Evolutionary conservation across 2,888 invertebrate species (phyloP).

Genomic region (Philopedon plagiatum): DNA sequence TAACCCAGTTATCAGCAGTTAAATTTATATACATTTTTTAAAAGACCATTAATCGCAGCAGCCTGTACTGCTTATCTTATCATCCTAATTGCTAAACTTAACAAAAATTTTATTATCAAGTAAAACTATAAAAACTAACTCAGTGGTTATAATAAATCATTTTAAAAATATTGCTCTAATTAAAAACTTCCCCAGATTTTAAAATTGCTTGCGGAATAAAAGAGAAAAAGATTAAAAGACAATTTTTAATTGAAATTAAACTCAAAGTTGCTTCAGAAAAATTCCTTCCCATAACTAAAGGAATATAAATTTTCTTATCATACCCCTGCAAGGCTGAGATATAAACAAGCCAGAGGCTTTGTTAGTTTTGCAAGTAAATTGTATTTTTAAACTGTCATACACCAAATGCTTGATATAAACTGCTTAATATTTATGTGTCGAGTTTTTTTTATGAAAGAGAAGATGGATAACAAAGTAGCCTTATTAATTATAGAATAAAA

Average conservation of each 20-base stretch:
- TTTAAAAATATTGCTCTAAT: constrained; percentile 2
- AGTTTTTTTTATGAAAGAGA: no score
- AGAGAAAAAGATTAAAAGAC: background rate
- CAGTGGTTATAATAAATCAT: background rate
- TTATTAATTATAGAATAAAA: no score
- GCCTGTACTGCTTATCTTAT: background rate
- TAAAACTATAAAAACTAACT: background rate
- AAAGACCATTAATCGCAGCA: background rate
- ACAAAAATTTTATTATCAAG: constrained; percentile 1
- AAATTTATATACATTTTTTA: no score
- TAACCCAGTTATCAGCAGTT: no score
- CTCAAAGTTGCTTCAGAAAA: background rate
- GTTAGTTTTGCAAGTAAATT: background rate
- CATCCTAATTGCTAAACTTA: background rate
- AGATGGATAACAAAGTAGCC: no score
- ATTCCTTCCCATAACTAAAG: background rate
- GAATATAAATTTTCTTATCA: constrained; percentile 7
- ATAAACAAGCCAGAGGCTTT: background rate
- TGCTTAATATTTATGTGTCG: no score
- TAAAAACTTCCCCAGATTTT: background rate
- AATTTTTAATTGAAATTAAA: background rate
- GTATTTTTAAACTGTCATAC: background rate
- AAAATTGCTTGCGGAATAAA: background rate
- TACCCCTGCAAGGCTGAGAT: background rate
- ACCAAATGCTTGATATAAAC: background rate